phyloP scores from a whole-genome alignment of 2,888 invertebrate species.

The Drosophila picticornis region DNA sequence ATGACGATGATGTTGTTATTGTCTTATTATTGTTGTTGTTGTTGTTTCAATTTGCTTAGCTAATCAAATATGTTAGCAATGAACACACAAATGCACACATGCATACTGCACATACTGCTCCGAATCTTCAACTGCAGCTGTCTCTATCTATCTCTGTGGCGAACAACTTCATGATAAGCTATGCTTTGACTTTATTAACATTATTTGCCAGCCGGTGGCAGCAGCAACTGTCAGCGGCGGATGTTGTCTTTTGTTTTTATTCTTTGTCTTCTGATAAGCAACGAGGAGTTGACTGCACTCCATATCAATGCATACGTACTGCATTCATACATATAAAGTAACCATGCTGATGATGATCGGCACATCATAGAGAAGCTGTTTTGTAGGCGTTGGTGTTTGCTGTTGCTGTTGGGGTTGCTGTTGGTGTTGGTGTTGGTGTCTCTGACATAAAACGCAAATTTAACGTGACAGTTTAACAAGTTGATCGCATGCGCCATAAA shows the following conservation, averaged over 20 bases:
- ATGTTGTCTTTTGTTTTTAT: conserved; percentile 64
- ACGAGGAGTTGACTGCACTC: conserved; percentile 74
- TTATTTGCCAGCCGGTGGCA: conserved; percentile 50
- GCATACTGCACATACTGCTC: conserved; percentile 7
- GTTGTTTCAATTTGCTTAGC: conserved; percentile 59
- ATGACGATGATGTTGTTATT: conserved; percentile 18
- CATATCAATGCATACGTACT: conserved; percentile 12
- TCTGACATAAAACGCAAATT: conserved; percentile 78
- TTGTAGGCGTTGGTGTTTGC: conserved; percentile 21
- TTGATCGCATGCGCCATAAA: conserved; percentile 80
- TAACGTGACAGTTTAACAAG: conserved; percentile 80
- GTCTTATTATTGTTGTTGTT: conserved; percentile 12
- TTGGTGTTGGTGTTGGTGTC: conserved; percentile 33
- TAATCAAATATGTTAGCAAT: conserved; percentile 57
- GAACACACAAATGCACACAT: too few relatives aligned
- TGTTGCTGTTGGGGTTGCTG: conserved; percentile 26
- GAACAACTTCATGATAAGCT: conserved; percentile 31
- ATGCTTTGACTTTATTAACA: conserved; percentile 23
- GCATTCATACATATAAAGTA: not conserved
- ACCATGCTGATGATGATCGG: conserved; percentile 43
- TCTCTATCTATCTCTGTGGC: conserved; percentile 7
- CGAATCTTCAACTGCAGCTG: conserved; percentile 27
- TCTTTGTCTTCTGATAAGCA: conserved; percentile 61
- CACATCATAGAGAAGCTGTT: conserved; percentile 60
- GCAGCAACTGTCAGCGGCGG: conserved; percentile 52